A percentile compares a stretch with the other conserved stretches of the same genome.
phyloP scores from a whole-genome alignment of 1,140 invertebrate genomes.

The Drosophila yakuba region DNA sequence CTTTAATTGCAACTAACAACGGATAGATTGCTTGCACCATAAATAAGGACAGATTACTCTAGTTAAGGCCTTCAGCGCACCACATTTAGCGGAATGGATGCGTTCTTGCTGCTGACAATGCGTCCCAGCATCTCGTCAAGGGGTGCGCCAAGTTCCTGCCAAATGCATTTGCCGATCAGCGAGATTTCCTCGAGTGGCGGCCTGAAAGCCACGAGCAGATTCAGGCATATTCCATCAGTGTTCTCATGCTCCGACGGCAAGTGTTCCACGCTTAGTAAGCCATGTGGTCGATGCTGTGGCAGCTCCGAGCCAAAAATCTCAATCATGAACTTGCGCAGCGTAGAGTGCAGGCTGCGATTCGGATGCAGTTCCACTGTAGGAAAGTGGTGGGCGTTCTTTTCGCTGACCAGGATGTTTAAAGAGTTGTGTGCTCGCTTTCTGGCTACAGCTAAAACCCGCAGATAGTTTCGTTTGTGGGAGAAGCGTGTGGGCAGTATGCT shows the following conservation, averaged over 20 bases:
- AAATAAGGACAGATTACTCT: slow-evolving; percentile 28
- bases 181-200: slow-evolving; percentile 93
- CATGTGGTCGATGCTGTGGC: slow-evolving; percentile 93
- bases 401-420: slow-evolving; percentile 93
- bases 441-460: slow-evolving; percentile 92
- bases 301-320: slow-evolving; percentile 95
- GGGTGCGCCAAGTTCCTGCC: slow-evolving; percentile 91
- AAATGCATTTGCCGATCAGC: slow-evolving; percentile 94
- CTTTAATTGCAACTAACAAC: slow-evolving; percentile 39
- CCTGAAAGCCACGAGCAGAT: slow-evolving; percentile 93
- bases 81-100: slow-evolving; percentile 92
- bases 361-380: slow-evolving; percentile 96
- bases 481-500: slow-evolving; percentile 89
- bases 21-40: slow-evolving; percentile 68
- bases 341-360: slow-evolving; percentile 93
- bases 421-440: slow-evolving; percentile 93
- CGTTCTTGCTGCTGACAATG: slow-evolving; percentile 89
- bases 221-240: slow-evolving; percentile 93
- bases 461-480: slow-evolving; percentile 89
- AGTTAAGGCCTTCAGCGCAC: slow-evolving; percentile 87
- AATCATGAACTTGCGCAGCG: slow-evolving; percentile 95
- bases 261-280: slow-evolving; percentile 89
- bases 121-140: slow-evolving; percentile 89
- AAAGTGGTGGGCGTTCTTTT: slow-evolving; percentile 92
- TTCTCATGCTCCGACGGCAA: slow-evolving; percentile 66